A percentile compares a stretch with the other conserved stretches of the same genome.
Evolutionary conservation across 2,113 vertebrate species (phyloP).

Genomic region (Protobothrops flavoviridis): DNA sequence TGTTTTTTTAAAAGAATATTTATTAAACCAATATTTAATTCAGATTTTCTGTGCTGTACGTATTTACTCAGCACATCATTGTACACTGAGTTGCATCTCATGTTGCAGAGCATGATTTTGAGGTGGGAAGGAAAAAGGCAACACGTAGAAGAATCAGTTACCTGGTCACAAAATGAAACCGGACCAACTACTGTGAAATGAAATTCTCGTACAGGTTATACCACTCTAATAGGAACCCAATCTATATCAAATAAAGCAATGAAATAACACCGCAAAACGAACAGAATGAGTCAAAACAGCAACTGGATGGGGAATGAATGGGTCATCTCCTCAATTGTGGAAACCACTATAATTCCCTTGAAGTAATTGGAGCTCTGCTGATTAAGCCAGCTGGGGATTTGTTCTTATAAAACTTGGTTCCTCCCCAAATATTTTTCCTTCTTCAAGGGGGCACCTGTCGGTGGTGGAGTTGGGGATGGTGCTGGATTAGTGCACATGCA

Average conservation of each 20-base stretch:
- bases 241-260: constrained; percentile 11
- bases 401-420: constrained; percentile 63
- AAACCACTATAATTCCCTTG: constrained; percentile 41
- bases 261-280: constrained; percentile 11
- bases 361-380: constrained; percentile 42
- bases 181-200: neutral
- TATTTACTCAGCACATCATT: neutral
- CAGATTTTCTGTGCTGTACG: neutral
- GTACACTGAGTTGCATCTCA: neutral
- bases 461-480: constrained; percentile 65
- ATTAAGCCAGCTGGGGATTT: constrained; percentile 59
- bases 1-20: neutral
- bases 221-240: constrained; percentile 3
- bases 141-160: neutral
- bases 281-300: constrained; percentile 11
- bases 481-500: constrained; percentile 67
- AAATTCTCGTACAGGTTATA: neutral
- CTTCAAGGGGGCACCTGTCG: constrained; percentile 70
- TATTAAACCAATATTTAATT: neutral
- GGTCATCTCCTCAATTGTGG: constrained; percentile 28
- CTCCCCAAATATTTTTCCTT: constrained; percentile 62
- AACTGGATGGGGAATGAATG: constrained; percentile 21
- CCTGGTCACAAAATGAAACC: neutral
- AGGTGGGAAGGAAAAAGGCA: neutral
- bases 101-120: neutral